These are phyloP conservation scores for Pachycephala philippinensis DNA, from an alignment of 2,113 vertebrate genomes.

Conservation along the genomic window DNA sequence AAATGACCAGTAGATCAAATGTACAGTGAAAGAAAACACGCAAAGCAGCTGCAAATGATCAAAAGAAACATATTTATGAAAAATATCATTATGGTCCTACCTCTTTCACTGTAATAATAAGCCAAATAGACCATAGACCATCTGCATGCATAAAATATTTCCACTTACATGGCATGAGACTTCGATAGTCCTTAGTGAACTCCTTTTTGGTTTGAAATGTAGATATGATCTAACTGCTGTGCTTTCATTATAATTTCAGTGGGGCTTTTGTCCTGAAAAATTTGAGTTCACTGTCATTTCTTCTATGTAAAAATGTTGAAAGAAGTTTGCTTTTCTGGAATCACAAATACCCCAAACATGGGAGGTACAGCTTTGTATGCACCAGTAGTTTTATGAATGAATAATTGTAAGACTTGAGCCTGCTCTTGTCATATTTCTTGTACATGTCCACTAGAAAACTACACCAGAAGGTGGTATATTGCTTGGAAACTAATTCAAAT, in stretches of 20 bases:
- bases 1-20: slow-evolving; percentile 22
- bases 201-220: slow-evolving; percentile 8
- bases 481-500: not conserved
- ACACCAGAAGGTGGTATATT: not conserved
- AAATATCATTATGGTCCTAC: not conserved
- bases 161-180: not conserved
- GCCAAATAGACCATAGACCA: not conserved
- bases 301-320: not conserved
- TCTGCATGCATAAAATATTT: slow-evolving; percentile 12
- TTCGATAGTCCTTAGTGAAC: not conserved
- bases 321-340: not conserved
- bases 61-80: not conserved
- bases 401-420: not conserved
- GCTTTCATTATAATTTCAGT: not conserved
- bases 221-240: not conserved
- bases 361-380: not conserved
- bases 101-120: not conserved
- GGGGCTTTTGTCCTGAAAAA: not conserved
- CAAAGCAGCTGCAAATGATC: not conserved
- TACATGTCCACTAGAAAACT: not conserved
- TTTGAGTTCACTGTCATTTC: not conserved
- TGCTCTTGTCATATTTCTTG: not conserved
- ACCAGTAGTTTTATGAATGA: not conserved
- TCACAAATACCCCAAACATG: not conserved
- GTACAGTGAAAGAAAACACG: not conserved